Evolutionary conservation across 2,888 invertebrate species (phyloP).

Genomic region (Synanthedon vespiformis): DNA sequence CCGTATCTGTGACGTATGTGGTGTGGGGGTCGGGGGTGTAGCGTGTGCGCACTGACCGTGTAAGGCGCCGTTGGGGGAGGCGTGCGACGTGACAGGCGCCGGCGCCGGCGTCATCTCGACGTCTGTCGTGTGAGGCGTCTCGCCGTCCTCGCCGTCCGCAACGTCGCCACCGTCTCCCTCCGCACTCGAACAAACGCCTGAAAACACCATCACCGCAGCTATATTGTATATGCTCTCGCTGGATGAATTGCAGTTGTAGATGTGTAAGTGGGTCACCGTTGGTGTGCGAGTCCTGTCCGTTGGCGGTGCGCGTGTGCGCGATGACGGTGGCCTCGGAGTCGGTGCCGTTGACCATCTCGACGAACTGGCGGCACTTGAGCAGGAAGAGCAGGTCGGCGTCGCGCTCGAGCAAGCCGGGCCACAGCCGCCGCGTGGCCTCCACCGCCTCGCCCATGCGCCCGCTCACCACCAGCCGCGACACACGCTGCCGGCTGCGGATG

Average conservation of each 20-base stretch:
- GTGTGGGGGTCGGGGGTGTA: neutral
- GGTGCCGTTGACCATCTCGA: conserved; percentile 97
- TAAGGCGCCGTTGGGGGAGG: conserved; percentile 23
- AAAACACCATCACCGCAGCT: neutral
- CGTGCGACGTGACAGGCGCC: conserved; percentile 12
- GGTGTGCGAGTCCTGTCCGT: conserved; percentile 16
- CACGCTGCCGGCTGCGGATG: conserved; percentile 96
- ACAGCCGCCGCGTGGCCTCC: conserved; percentile 86
- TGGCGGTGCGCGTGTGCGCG: conserved; percentile 75
- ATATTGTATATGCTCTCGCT: no score
- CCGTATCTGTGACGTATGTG: neutral
- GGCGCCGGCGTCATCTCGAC: conserved; percentile 34
- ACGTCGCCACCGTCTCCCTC: conserved; percentile 30
- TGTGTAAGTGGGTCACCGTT: conserved; percentile 8
- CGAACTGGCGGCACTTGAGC: conserved; percentile 97
- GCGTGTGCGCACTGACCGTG: conserved; percentile 7
- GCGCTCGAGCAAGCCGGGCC: conserved; percentile 92
- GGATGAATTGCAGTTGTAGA: neutral
- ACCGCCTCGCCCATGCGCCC: conserved; percentile 97
- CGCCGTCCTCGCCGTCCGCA: conserved; percentile 13
- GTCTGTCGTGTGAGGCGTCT: conserved; percentile 16
- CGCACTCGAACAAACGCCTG: neutral
- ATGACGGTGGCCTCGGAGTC: conserved; percentile 85
- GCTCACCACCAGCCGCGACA: conserved; percentile 76
- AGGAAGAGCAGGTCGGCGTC: conserved; percentile 93